Conservation (phyloP, 2,113 vertebrate genomes). For the Menidia beryllina region DNA sequence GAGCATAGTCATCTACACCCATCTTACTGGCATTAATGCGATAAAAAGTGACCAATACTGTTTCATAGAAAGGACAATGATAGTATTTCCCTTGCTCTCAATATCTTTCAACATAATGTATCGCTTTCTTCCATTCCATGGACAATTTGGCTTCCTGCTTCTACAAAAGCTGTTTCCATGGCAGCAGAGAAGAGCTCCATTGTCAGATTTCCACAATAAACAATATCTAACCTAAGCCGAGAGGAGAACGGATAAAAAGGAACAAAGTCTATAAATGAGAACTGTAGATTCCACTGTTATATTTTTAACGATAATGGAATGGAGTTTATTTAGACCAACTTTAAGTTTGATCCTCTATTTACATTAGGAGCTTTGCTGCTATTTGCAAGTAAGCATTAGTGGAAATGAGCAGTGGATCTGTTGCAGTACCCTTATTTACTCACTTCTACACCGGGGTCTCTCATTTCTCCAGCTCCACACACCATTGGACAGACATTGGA, state of each 20-base stretch:
- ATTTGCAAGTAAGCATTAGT: not conserved
- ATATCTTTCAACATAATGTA: slow-evolving; percentile 55
- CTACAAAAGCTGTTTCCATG: slow-evolving; percentile 51
- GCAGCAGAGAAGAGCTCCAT: slow-evolving; percentile 33
- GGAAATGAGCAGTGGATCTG: not conserved
- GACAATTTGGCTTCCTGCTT: slow-evolving; percentile 40
- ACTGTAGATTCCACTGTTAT: slow-evolving; percentile 30
- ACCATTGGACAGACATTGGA: slow-evolving; percentile 93
- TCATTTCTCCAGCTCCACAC: slow-evolving; percentile 97
- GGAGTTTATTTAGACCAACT: not conserved
- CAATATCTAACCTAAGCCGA: slow-evolving; percentile 35
- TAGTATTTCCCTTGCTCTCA: slow-evolving; percentile 58
- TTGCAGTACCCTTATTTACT: slow-evolving; percentile 42
- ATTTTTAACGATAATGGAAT: not conserved
- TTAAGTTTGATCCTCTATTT: not conserved
- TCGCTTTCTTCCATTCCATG: slow-evolving; percentile 44
- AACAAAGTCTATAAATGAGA: slow-evolving; percentile 25
- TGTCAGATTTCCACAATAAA: slow-evolving; percentile 31
- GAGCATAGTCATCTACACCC: slow-evolving; percentile 68
- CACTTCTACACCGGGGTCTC: slow-evolving; percentile 93
- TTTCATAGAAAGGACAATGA: slow-evolving; percentile 63
- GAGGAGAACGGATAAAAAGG: not conserved
- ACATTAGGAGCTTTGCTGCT: not conserved
- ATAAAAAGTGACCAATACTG: slow-evolving; percentile 62
- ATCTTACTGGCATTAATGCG: slow-evolving; percentile 56